Percentiles rank a stretch among this genome's conserved stretches.
phyloP scores from a whole-genome alignment of 2,113 vertebrate genomes.

The Rhea americana region DNA sequence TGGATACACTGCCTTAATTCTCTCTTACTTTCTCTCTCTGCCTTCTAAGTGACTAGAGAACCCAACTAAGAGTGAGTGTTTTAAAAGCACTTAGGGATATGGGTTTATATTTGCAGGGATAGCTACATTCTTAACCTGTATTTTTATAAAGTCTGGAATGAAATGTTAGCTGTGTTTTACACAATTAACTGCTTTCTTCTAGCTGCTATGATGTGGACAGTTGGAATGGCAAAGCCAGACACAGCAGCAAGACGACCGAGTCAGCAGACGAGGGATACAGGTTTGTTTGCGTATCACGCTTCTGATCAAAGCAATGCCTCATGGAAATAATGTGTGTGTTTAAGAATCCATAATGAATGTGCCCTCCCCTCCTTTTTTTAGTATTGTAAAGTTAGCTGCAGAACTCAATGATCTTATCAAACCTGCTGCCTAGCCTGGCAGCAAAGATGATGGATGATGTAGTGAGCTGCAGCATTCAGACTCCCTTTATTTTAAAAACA shows the following conservation, averaged over 20 bases:
- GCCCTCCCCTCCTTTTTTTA: background rate
- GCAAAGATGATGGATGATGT: background rate
- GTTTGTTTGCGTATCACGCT: constrained; percentile 46
- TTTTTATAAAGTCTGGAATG: background rate
- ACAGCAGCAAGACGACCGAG: constrained; percentile 61
- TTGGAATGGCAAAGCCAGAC: constrained; percentile 89
- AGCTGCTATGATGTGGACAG: constrained; percentile 98
- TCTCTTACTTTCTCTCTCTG: background rate
- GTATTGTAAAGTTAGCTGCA: background rate
- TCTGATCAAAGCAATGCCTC: background rate
- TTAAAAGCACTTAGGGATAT: background rate
- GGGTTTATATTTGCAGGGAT: background rate
- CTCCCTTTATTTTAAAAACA: background rate
- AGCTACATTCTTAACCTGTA: background rate
- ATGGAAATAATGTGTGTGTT: background rate
- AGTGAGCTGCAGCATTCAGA: background rate
- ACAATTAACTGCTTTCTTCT: background rate
- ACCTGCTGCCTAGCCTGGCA: background rate
- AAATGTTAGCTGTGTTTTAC: background rate
- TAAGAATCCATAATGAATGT: background rate
- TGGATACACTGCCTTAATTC: background rate
- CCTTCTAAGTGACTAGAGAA: background rate
- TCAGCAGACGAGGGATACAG: constrained; percentile 61
- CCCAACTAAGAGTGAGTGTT: background rate
- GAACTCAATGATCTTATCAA: background rate